Percentiles rank a stretch among this genome's conserved stretches.
Conservation (phyloP, 2,113 vertebrate species). For the Rhinolophus sinicus region DNA sequence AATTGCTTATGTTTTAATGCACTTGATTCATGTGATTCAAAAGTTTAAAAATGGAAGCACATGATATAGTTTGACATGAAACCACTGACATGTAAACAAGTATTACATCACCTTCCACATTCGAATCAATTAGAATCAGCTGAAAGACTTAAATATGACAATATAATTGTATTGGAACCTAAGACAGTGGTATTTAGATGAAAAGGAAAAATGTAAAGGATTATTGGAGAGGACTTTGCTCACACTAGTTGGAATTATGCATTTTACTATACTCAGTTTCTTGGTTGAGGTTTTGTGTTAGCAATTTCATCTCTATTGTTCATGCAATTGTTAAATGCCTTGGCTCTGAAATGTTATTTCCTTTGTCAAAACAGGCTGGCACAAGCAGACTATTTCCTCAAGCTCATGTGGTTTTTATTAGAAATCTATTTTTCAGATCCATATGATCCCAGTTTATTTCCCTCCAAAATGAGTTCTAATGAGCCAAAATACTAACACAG, state of each 20-base stretch:
- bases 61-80: neutral
- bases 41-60: neutral
- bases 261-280: neutral
- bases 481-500: neutral
- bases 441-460: neutral
- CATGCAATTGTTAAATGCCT: neutral
- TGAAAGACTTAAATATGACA: neutral
- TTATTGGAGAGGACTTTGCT: neutral
- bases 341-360: neutral
- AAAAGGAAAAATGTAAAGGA: neutral
- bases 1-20: neutral
- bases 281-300: neutral
- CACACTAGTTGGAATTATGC: neutral
- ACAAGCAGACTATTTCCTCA: constrained; percentile 31
- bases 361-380: neutral
- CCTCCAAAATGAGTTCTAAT: constrained; percentile 12
- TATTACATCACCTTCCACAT: neutral
- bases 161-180: neutral
- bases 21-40: neutral
- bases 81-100: neutral
- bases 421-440: neutral
- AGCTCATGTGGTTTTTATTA: neutral
- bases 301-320: neutral
- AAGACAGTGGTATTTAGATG: neutral
- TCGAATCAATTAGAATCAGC: neutral